Conservation (phyloP, 2,113 vertebrate species). For the Tichodroma muraria region DNA sequence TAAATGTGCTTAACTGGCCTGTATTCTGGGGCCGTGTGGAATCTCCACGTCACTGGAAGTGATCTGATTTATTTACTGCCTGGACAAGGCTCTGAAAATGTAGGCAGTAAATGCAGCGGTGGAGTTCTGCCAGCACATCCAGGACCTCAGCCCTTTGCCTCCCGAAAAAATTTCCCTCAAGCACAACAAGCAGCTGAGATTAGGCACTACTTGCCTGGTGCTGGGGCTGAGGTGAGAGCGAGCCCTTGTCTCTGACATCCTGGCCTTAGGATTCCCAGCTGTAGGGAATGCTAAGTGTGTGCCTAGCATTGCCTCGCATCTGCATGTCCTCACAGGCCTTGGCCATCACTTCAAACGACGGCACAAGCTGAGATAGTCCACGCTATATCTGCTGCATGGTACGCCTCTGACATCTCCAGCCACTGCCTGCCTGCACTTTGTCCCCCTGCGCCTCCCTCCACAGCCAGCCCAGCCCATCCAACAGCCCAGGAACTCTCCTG, state of each 20-base stretch:
- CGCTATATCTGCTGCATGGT: rapidly evolving
- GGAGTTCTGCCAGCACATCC: background rate
- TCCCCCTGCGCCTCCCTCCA: rapidly evolving
- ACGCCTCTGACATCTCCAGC: background rate
- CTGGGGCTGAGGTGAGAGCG: background rate
- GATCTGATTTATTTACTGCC: background rate
- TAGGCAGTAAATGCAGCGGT: background rate
- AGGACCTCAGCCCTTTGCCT: background rate
- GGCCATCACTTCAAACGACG: background rate
- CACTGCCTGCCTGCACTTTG: rapidly evolving
- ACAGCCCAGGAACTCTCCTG: background rate
- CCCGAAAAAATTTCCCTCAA: background rate
- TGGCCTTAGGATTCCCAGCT: background rate
- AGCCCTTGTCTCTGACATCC: background rate
- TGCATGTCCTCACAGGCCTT: background rate
- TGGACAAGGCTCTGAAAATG: background rate
- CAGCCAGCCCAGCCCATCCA: background rate
- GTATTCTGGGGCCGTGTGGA: background rate
- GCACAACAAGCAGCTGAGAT: background rate
- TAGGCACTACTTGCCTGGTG: background rate
- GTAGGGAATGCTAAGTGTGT: too few species aligned
- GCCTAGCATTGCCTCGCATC: background rate
- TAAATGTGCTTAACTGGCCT: background rate
- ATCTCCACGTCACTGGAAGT: background rate
- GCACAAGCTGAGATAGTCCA: background rate